Conservation (phyloP, 2,113 vertebrate species). For the human (Homo sapiens) region GRCh38 chr6:149018001-149018500, state of each 20-base stretch:
- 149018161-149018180: not conserved
- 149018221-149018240: not conserved
- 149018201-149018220: not conserved
- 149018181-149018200: not conserved
- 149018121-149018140: not conserved
- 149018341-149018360: not conserved
- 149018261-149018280: not conserved
- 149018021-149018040: not conserved
- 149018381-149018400: not conserved
- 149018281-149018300: not conserved
- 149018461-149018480: not conserved
- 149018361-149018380: not conserved
- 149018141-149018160: not conserved
- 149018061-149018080: not conserved
- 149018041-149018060: not conserved
- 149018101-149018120: not conserved
- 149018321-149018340: not conserved
- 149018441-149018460: not conserved
- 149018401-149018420: not conserved
- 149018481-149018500: too few species aligned
- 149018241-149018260: not conserved
- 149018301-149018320: not conserved
- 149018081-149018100: not conserved
- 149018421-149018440: not conserved
- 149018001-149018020: not conserved